phyloP scores from a whole-genome alignment of 2,888 invertebrate genomes.

The Quadroppia sp. region DNA sequence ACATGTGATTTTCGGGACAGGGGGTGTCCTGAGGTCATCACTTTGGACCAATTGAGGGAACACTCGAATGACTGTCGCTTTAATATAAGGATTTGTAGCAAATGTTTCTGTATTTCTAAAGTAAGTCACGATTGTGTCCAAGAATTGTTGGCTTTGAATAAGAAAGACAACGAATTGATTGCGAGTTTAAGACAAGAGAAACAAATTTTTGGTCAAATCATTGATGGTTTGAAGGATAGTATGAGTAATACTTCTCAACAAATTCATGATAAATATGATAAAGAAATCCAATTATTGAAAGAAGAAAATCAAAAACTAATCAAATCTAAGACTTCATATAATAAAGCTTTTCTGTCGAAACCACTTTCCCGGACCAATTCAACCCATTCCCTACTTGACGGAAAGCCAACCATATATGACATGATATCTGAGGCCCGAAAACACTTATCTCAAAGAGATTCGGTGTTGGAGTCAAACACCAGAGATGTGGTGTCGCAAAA shows the following conservation, averaged over 20 bases:
- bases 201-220: not conserved
- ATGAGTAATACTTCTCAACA: not conserved
- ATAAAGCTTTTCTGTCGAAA: not conserved
- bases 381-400: not conserved
- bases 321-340: too few relatives aligned
- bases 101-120: constrained; percentile 2
- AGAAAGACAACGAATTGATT: not conserved
- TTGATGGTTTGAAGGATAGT: not conserved
- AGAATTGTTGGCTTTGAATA: not conserved
- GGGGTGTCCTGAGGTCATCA: constrained; percentile 8
- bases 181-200: not conserved
- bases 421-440: not conserved
- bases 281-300: not conserved
- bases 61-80: constrained; percentile 24
- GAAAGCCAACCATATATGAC: not conserved
- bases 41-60: constrained; percentile 16
- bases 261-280: not conserved
- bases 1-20: constrained; percentile 23
- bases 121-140: constrained; percentile 29
- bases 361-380: not conserved
- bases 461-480: not conserved
- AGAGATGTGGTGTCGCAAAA: not conserved
- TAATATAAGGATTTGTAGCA: not conserved
- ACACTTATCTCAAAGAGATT: not conserved
- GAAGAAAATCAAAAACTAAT: not conserved